Evolutionary conservation across 2,113 vertebrate species (phyloP), one percentile per base, ranked within the genome.

Genomic region (Lynx canadensis): DNA sequence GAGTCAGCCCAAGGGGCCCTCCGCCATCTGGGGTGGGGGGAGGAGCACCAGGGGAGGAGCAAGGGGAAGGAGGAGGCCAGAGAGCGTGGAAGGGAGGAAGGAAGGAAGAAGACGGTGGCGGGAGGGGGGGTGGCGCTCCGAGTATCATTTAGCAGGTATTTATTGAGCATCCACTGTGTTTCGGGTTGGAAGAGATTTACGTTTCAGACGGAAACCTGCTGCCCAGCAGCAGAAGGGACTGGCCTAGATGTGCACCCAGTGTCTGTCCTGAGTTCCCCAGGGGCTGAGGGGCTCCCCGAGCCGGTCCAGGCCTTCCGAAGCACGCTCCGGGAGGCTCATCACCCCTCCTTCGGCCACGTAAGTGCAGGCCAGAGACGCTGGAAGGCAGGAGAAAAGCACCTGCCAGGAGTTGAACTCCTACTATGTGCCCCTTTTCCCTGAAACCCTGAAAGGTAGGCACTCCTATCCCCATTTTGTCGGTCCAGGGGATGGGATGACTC

Each of bases 261-360:
- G 31, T 48, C 10, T 69, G 33, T 65, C 14, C 36, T 11, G 13
- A 48, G 19, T 1, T 65, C 38, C 41, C 41, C 33, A 1, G 3
- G 1, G 18, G 7, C 57, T 12, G n/a, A 73, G 52, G 3, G 1
- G 3, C 4, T 38, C 19, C 31, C 66, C 3, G 11, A 16, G 50
- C 13, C 79, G 55, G 52, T 3, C 33, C 12, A 68, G 57, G 41
- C 50, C n/a, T 15, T 25, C 36, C 0, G 0, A 19, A 29, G 6
- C 11, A 29, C 25, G 3, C 33, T 15, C n/a, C 14, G 5, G 82
- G 73, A 57, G 31, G 38, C 0, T 4, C 21, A 2, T 0, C 1
- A 2, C 31, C 33, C 3, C 81, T 55, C n/a, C 76, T 14, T 7
- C 8, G 7, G 36, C 84, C 50, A 0, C 0, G 0, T 2, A 1